Percentiles rank a stretch among this genome's conserved stretches.
Conservation (phyloP, 2,888 invertebrate species). For the Agrotis puta region DNA sequence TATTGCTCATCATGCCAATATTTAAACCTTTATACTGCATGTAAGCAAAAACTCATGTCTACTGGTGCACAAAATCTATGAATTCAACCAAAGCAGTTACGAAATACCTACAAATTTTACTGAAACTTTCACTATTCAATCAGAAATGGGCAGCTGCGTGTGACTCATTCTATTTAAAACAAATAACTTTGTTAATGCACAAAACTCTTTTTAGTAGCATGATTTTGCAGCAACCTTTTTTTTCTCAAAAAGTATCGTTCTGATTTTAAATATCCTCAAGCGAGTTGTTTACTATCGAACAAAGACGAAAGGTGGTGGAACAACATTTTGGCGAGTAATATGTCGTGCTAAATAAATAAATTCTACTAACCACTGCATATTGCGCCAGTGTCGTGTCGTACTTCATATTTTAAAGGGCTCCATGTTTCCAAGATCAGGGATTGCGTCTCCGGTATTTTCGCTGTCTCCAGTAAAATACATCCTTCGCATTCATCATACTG, state of each 20-base stretch:
- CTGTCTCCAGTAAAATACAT: conserved; percentile 77
- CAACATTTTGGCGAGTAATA: conserved; percentile 49
- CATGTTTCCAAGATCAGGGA: conserved; percentile 77
- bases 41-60: background rate
- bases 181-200: background rate
- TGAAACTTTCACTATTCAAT: conserved; percentile 60
- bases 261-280: conserved; percentile 38
- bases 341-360: conserved; percentile 29
- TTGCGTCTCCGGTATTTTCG: conserved; percentile 68
- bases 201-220: background rate
- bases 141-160: conserved; percentile 60
- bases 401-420: conserved; percentile 80
- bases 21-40: background rate
- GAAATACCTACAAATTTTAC: conserved; percentile 34
- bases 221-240: background rate
- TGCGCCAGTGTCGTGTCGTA: conserved; percentile 73
- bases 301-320: conserved; percentile 53
- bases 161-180: conserved; percentile 52
- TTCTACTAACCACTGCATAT: conserved; percentile 83
- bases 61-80: conserved; percentile 10
- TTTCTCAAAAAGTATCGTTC: conserved; percentile 1
- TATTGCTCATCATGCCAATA: conserved; percentile 27
- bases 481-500: conserved; percentile 88
- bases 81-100: conserved; percentile 20
- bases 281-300: conserved; percentile 37